These are phyloP conservation scores for Fulmarus glacialis DNA, from an alignment of 2,113 vertebrate species.

Conservation along the genomic window DNA sequence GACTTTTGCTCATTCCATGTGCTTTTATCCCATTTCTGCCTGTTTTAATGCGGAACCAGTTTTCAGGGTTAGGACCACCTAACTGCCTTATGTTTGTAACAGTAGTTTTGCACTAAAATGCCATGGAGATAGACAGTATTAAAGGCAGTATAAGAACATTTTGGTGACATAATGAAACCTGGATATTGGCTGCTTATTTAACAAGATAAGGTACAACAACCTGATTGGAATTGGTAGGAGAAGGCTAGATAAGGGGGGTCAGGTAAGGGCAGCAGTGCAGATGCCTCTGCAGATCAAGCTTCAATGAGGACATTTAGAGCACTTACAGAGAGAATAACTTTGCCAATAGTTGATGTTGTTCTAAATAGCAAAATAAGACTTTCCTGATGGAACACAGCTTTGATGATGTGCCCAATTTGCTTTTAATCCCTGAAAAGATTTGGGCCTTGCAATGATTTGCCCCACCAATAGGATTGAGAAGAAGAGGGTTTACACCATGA, in stretches of 20 bases:
- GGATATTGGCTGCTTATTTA: background rate
- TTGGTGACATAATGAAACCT: background rate
- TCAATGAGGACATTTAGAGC: background rate
- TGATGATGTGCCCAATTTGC: background rate
- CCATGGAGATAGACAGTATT: too few species aligned
- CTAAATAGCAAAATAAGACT: background rate
- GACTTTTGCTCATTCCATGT: background rate
- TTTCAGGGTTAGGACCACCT: background rate
- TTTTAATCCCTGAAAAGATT: background rate
- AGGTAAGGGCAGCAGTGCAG: background rate
- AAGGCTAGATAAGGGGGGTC: background rate
- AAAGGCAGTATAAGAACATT: background rate
- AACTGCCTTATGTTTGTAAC: background rate
- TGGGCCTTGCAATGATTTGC: background rate
- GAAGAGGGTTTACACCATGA: accelerated
- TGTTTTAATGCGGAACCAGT: background rate
- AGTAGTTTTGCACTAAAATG: too few species aligned
- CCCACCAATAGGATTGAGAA: background rate
- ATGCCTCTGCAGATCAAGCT: background rate
- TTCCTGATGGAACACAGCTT: background rate
- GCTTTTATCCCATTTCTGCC: background rate
- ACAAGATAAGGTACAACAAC: background rate
- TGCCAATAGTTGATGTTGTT: background rate
- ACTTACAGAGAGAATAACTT: background rate
- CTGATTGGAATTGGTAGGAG: background rate